Conservation (phyloP, 2,888 invertebrate genomes). For the Troides helena region DNA sequence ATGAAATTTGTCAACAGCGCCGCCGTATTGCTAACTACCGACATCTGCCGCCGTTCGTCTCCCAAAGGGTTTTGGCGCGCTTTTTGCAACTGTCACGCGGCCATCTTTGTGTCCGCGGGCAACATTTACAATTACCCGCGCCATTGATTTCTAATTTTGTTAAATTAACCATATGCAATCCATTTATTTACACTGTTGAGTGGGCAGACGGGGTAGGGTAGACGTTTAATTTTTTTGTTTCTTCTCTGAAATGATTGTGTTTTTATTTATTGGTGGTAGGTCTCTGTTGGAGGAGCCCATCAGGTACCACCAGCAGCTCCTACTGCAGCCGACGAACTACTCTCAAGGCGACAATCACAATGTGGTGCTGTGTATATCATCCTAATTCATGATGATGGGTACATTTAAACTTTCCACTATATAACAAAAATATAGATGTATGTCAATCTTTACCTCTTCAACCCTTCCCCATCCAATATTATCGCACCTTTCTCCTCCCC, state of each 20-base stretch:
- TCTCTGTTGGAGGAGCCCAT: too few relatives aligned
- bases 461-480: too few relatives aligned
- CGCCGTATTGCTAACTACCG: conserved; percentile 65
- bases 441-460: too few relatives aligned
- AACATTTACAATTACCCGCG: conserved; percentile 74
- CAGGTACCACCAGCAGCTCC: too few relatives aligned
- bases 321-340: too few relatives aligned
- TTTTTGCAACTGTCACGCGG: conserved; percentile 63
- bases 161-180: conserved; percentile 65
- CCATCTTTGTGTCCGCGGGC: conserved; percentile 64
- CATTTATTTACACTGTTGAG: conserved; percentile 50
- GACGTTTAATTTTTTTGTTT: conserved; percentile 33
- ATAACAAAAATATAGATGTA: too few relatives aligned
- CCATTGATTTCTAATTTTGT: conserved; percentile 66
- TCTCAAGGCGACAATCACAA: too few relatives aligned
- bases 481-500: too few relatives aligned
- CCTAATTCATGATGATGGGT: too few relatives aligned
- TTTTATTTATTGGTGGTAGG: too few relatives aligned
- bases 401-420: too few relatives aligned
- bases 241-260: background rate
- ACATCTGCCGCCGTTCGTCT: conserved; percentile 66
- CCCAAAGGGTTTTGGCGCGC: conserved; percentile 77
- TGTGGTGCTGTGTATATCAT: too few relatives aligned
- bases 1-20: conserved; percentile 67
- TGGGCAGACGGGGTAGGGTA: conserved; percentile 29